Base-by-base conservation (phyloP, 2,888 invertebrate species). In the Brenthis hecate region DNA sequence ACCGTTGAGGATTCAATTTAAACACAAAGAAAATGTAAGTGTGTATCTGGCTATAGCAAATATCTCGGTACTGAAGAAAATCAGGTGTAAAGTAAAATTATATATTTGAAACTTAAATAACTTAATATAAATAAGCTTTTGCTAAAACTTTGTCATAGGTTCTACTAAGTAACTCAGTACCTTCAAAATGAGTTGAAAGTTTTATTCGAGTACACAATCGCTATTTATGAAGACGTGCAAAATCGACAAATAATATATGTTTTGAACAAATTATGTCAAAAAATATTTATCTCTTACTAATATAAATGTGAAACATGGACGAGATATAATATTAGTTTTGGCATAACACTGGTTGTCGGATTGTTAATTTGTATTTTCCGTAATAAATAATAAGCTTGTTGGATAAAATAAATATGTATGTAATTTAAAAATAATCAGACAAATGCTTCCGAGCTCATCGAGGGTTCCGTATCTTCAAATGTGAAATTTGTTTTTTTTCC, bases 321-420 rank as follows among this genome's bases (percentile, higher is more conserved):
- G 56, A 56, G 47, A 23, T 51, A 65, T 43, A 50, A 32, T 56
- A 68, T 68, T 66, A 51, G 28, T 63, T 58, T 68, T 68, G 68
- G 68, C 68, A 68, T 63, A 63, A 66, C 28, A 54, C 47, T 19
- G 53, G 56, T 63, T 51, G 63, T 53, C 32, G 56, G 54, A 57
- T 48, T 57, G 57, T 63, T 63, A 56, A 68, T 68, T 63, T 58
- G 58, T 58, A 23, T 58, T 56, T 55, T 65, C 60, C 48, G 54
- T 36, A 68, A 61, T 64, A 56, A 57, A 55, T 63, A 61, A 65
- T 65, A 53, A 51, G 43, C 54, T 66, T 54, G 54, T 66, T 53
- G 48, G 60, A 48, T 14, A 54, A n/a, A 47, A 48, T 66, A 66
- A 66, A 60, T 66, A 60, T 66, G 54, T 28, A 51, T 14, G 43